Evolutionary conservation across 2,797 vertebrate genomes (phyloP).

Genomic region (Champsocephalus esox): DNA sequence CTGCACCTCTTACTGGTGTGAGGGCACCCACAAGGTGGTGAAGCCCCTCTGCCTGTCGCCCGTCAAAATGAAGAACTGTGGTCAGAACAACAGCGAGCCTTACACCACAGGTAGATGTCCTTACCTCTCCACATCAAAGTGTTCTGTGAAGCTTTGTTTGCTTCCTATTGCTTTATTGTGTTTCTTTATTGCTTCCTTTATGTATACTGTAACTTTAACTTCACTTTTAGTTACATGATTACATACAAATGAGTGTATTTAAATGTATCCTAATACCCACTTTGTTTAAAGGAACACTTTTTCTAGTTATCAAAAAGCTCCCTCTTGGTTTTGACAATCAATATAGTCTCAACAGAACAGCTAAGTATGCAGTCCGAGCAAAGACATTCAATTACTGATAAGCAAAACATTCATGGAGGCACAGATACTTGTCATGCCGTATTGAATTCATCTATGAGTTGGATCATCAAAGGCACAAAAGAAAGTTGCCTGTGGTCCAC

Average conservation of each 20-base stretch:
- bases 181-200: neutral
- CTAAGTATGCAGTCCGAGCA: neutral
- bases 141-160: constrained; percentile 4
- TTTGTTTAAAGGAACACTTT: constrained; percentile 1
- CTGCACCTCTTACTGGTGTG: constrained; percentile 91
- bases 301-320: neutral
- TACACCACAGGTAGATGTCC: constrained; percentile 80
- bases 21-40: constrained; percentile 91
- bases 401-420: neutral
- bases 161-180: neutral
- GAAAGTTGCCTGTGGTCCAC: neutral
- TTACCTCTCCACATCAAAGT: neutral
- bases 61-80: constrained; percentile 89
- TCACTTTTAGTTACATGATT: neutral
- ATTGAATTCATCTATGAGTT: no score
- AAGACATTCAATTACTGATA: neutral
- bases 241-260: neutral
- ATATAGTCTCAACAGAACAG: neutral
- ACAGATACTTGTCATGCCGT: neutral
- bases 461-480: neutral
- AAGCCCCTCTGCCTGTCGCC: constrained; percentile 90
- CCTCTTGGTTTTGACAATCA: neutral
- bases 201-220: neutral
- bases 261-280: neutral
- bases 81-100: constrained; percentile 85